Conservation (phyloP, 2,888 invertebrate species). For the Zaprionus lineosus region DNA sequence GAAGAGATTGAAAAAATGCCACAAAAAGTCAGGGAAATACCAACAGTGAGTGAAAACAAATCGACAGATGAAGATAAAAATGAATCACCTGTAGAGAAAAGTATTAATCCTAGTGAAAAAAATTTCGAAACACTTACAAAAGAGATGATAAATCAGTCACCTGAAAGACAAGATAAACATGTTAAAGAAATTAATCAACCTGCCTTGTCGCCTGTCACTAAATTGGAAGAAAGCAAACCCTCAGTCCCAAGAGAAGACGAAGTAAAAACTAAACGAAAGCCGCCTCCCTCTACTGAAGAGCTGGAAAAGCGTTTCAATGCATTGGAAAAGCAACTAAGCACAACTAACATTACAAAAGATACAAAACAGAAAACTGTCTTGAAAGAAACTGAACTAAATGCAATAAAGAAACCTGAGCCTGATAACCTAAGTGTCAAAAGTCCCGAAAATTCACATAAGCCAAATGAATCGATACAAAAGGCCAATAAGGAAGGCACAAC, state of each 20-base stretch:
- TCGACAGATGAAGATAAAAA: too few species aligned
- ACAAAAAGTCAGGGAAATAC: background rate
- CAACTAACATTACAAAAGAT: slow-evolving; percentile 8
- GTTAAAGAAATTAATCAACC: background rate
- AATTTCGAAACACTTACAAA: too few species aligned
- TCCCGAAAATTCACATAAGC: too few species aligned
- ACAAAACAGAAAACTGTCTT: background rate
- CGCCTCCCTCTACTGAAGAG: slow-evolving; percentile 77
- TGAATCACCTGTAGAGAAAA: too few species aligned
- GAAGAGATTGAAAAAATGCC: slow-evolving; percentile 8
- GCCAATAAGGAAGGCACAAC: background rate
- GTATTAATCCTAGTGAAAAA: too few species aligned
- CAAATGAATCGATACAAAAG: background rate
- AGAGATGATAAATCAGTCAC: background rate
- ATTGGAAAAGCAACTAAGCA: slow-evolving; percentile 71
- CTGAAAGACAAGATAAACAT: background rate
- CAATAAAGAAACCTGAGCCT: background rate
- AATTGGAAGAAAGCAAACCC: too few species aligned
- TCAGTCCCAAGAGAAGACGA: too few species aligned
- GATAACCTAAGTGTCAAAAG: too few species aligned
- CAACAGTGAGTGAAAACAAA: background rate
- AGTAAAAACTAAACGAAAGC: slow-evolving; percentile 29
- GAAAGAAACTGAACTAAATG: background rate
- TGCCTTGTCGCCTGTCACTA: too few species aligned
- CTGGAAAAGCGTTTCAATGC: slow-evolving; percentile 78